These are phyloP conservation scores for Lasius fuliginosus DNA, from an alignment of 2,888 invertebrate species.

Conservation along the genomic window DNA sequence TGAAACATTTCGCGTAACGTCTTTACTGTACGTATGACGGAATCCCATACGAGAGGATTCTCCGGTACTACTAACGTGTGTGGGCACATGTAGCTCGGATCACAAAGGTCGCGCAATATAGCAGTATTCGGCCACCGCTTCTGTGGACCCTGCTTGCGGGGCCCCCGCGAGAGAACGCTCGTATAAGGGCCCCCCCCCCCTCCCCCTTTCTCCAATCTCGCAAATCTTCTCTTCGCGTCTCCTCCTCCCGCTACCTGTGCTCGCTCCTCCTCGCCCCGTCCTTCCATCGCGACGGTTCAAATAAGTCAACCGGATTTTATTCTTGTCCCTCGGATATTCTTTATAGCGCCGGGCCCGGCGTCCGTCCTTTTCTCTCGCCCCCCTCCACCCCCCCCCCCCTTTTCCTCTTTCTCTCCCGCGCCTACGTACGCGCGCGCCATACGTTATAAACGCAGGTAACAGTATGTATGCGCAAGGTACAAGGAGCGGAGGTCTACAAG, in stretches of 20 bases:
- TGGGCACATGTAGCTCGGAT: conserved; percentile 78
- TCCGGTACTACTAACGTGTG: conserved; percentile 73
- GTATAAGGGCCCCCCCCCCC: conserved; percentile 49
- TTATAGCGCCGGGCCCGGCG: conserved; percentile 77
- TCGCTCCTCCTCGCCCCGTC: conserved; percentile 51
- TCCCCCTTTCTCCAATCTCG: conserved; percentile 58
- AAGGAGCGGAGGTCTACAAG: conserved; percentile 80
- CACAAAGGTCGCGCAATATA: conserved; percentile 83
- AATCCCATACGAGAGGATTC: conserved; percentile 30
- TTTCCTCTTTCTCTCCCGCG: conserved; percentile 36
- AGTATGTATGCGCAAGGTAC: conserved; percentile 75
- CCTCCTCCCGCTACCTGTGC: conserved; percentile 48
- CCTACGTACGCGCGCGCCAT: conserved; percentile 65
- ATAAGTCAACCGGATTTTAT: conserved; percentile 84
- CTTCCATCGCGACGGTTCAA: conserved; percentile 75
- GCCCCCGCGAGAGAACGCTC: conserved; percentile 32
- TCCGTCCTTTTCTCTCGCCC: conserved; percentile 42
- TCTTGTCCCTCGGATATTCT: conserved; percentile 83
- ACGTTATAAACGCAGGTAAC: conserved; percentile 72
- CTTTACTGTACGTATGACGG: conserved; percentile 39
- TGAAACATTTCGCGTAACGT: conserved; percentile 37
- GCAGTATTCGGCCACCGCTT: conserved; percentile 81
- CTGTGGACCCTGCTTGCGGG: conserved; percentile 69
- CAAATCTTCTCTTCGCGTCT: conserved; percentile 53
- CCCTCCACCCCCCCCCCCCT: not conserved